phyloP scores from a whole-genome alignment of 2,113 vertebrate species.

The Triplophysa rosa region DNA sequence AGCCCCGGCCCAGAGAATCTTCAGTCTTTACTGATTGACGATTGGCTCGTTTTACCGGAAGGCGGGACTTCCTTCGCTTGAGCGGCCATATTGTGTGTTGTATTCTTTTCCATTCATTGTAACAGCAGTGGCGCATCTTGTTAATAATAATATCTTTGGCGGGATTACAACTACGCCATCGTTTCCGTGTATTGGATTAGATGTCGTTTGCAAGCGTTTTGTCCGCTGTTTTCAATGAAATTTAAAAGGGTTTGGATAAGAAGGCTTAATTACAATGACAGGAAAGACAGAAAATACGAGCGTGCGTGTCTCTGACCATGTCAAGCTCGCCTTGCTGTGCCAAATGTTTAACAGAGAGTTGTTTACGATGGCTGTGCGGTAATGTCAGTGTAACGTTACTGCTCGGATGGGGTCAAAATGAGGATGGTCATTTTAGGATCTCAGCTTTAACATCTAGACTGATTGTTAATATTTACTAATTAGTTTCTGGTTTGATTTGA shows the following conservation, averaged over 20 bases:
- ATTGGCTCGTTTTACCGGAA: too few species aligned
- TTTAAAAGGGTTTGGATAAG: neutral
- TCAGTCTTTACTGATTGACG: too few species aligned
- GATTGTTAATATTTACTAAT: neutral
- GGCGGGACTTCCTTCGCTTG: too few species aligned
- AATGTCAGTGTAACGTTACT: neutral
- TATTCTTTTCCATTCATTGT: too few species aligned
- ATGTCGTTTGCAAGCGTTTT: neutral
- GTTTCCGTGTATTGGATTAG: constrained; percentile 48
- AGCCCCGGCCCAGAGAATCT: too few species aligned
- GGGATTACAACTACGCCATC: constrained; percentile 52
- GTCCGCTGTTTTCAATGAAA: neutral
- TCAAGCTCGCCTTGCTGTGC: neutral
- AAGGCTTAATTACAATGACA: neutral
- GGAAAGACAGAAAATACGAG: neutral
- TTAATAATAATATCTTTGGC: too few species aligned
- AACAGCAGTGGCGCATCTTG: too few species aligned
- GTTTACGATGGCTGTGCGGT: neutral
- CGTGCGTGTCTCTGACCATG: neutral
- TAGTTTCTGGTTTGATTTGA: neutral
- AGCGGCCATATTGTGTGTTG: too few species aligned
- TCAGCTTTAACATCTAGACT: neutral
- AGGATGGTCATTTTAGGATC: neutral
- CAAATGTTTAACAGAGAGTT: constrained; percentile 7
- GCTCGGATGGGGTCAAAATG: neutral